These are phyloP conservation scores for Corynorhinus townsendii DNA, from an alignment of 2,113 vertebrate genomes.

Conservation along the genomic window DNA sequence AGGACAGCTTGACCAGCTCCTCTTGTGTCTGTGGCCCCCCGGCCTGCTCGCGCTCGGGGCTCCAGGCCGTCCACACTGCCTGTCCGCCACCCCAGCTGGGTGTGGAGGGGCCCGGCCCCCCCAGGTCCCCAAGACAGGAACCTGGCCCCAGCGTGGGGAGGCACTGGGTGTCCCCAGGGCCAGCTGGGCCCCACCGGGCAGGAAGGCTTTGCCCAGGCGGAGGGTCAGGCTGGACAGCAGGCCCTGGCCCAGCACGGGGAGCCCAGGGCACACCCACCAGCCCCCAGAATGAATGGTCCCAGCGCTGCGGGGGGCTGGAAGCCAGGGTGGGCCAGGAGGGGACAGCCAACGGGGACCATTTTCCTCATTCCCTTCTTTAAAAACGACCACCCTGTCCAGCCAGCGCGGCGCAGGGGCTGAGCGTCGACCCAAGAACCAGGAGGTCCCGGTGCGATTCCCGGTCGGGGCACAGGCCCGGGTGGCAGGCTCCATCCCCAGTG, in stretches of 20 bases:
- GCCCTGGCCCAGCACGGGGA: neutral
- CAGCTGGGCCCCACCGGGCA: neutral
- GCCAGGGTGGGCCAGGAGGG: neutral
- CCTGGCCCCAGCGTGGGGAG: neutral
- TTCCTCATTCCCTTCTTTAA: neutral
- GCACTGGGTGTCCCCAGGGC: neutral
- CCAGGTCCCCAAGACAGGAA: neutral
- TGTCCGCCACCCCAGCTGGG: neutral
- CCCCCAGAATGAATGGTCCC: neutral
- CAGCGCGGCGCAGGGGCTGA: no score
- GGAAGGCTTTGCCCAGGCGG: fast-evolving
- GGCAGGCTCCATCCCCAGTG: no score
- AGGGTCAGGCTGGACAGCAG: no score
- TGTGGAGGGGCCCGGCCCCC: fast-evolving
- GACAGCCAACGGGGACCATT: fast-evolving
- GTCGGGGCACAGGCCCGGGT: no score
- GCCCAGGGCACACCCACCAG: no score
- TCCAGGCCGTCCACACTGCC: neutral
- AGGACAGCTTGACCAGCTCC: conserved; percentile 29
- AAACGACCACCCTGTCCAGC: no score
- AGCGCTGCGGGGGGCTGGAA: neutral
- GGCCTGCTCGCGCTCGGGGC: neutral
- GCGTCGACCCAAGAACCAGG: no score
- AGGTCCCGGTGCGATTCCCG: no score
- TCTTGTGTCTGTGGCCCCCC: neutral